Base-by-base conservation (phyloP, 1,140 invertebrate species). In the Hirudo medicinalis region DNA sequence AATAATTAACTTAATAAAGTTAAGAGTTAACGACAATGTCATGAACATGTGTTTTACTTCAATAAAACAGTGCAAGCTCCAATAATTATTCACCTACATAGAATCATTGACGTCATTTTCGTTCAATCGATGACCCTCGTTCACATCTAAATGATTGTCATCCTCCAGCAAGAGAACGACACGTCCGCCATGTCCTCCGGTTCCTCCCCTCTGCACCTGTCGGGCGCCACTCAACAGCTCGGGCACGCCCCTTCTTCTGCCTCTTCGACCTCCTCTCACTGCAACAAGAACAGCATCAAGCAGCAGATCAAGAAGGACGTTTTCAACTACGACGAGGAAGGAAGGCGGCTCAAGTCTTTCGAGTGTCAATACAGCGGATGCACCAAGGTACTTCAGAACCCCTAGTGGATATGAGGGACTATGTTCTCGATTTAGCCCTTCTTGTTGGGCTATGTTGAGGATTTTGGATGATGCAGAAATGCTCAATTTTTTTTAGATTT, bases 311-410 rank as follows among this genome's bases (percentile, higher is more conserved):
- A 63, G 57, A 63, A 63, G 29, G 57, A 63, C 29, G 29, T 63
- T 22, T 63, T 63, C 29, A 32, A 63, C 15, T 63, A 63, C 20
- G 57, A 70, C 22, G 49, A 25, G 15, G 43, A 53, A 25, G 69
- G 49, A 5, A 4, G 53, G 4, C 40, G 69, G 22, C 32, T 49
- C n/a, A 70, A 70, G 29, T 70, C 69, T 5, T 70, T 70, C 22
- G 69, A 53, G 9, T 70, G 69, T 54, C 69, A 70, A 20, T 70
- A 70, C 43, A 25, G 53, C 19, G 32, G 49, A 17, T 70, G 69
- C n/a, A 53, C 32, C 43, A 70, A 70, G 69, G 57, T 63, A 22
- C 0, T 11, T 63, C 8, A 22, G 17, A 25, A 49, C 32, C 32
- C 32, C 32, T 36, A 36, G 32, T 36, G 32, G 32, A 6, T 57